Percentiles rank a stretch among this genome's conserved stretches.
These are phyloP conservation scores for Gymnocheta viridis DNA, from an alignment of 2,888 invertebrate genomes.

Conservation along the genomic window DNA sequence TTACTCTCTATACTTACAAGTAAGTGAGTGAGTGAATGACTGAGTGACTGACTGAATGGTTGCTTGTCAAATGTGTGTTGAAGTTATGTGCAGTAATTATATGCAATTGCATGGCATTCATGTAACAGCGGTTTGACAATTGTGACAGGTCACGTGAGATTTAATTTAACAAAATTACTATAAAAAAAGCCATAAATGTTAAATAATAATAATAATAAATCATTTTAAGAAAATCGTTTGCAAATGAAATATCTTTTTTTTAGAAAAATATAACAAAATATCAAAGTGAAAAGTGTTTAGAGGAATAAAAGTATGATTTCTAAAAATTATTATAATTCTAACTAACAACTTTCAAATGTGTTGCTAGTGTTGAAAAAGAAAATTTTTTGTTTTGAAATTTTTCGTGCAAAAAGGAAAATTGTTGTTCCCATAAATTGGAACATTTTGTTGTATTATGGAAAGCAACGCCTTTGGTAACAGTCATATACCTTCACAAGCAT, in stretches of 20 bases:
- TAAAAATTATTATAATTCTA: neutral
- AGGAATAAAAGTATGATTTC: neutral
- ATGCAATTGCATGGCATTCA: slow-evolving; percentile 66
- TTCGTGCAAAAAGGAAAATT: neutral
- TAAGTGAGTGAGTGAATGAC: slow-evolving; percentile 35
- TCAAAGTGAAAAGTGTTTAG: slow-evolving; percentile 25
- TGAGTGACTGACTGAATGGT: slow-evolving; percentile 27
- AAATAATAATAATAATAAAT: slow-evolving; percentile 20
- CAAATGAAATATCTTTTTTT: neutral
- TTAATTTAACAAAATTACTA: slow-evolving; percentile 41
- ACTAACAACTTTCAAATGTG: slow-evolving; percentile 10
- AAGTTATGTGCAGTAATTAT: slow-evolving; percentile 67
- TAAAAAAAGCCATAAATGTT: neutral
- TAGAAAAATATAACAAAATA: neutral
- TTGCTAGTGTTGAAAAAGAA: slow-evolving; percentile 20
- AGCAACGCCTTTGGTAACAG: slow-evolving; percentile 89
- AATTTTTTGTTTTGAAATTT: slow-evolving; percentile 12
- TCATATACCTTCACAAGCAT: slow-evolving; percentile 88
- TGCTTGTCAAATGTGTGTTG: slow-evolving; percentile 41
- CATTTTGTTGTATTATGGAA: slow-evolving; percentile 84
- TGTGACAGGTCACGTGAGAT: slow-evolving; percentile 69
- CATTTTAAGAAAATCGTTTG: neutral
- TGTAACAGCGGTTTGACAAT: slow-evolving; percentile 57
- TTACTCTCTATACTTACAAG: slow-evolving; percentile 31
- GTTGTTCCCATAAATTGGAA: slow-evolving; percentile 46